Evolutionary conservation across 2,113 vertebrate species (phyloP), one percentile per base, ranked within the genome.

Genomic region (Microtus richardsoni): DNA sequence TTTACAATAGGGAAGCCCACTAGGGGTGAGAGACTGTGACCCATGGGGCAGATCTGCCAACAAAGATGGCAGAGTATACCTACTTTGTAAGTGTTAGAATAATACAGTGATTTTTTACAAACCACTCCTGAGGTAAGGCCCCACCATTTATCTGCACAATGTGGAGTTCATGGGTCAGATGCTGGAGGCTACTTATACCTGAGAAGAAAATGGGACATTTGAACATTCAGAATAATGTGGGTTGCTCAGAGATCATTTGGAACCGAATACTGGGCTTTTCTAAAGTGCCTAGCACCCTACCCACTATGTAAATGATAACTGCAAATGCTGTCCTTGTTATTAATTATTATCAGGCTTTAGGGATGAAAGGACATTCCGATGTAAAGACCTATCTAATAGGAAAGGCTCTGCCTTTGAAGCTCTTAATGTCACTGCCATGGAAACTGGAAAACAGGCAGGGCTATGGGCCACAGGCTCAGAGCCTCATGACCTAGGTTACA

Each of bases 261-360:
- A 13, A 41, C 19, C 24, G n/a, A 52, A 7, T 47, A 33, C 44
- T 93, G 58, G 62, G 77, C 13, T 85, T 91, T 3, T 30, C 6
- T 28, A 73, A 21, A 28, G 73, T 4, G 71, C 5, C 7, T 95
- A 44, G 10, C 8, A 39, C 14, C 66, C 77, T 21, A 47, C 17
- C 39, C 49, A 19, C 24, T 28, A 39, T 26, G 33, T 66, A 33
- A 88, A 68, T 84, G 4, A 4, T n/a, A 54, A 49, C 10, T 60
- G 70, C 3, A 52, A 12, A 4, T 70, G 8, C 10, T 54, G 19
- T 1, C 41, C 0, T 47, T 49, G 0, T 62, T 86, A 41, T 28
- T 79, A 41, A 74, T 80, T 85, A 33, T 84, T 83, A 88, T 22
- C 83, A 17, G 80, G 12, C 73, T 75, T 60, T 47, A 14, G 41